Conservation (phyloP, 2,113 vertebrate genomes). For the Meriones unguiculatus region DNA sequence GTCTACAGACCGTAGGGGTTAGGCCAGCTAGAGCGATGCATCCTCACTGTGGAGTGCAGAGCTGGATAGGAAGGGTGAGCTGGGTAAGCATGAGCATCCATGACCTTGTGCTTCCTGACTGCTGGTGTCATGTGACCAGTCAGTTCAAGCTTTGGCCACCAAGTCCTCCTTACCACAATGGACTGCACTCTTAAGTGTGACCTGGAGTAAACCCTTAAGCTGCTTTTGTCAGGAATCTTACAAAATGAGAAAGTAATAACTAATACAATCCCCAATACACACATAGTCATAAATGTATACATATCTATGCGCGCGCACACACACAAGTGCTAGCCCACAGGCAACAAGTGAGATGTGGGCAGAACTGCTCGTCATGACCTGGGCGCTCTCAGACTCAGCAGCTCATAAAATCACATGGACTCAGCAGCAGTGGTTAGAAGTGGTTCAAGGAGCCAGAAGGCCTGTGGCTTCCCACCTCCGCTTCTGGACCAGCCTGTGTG, state of each 20-base stretch:
- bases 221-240: neutral
- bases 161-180: neutral
- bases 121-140: neutral
- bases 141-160: neutral
- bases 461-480: neutral
- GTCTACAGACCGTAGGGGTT: neutral
- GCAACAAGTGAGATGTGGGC: neutral
- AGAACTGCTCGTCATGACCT: constrained; percentile 25
- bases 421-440: constrained; percentile 49
- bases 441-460: neutral
- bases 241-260: neutral
- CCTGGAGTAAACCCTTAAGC: neutral
- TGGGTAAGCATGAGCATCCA: neutral
- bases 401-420: constrained; percentile 48
- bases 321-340: neutral
- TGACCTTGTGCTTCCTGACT: neutral
- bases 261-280: neutral
- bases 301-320: neutral
- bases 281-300: neutral
- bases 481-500: neutral
- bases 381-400: neutral
- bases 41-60: neutral
- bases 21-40: neutral
- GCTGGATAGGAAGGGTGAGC: neutral
- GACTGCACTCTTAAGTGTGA: neutral